A percentile compares a stretch with the other conserved stretches of the same genome.
phyloP scores from a whole-genome alignment of 2,888 invertebrate genomes.

The Leucophenga montana region DNA sequence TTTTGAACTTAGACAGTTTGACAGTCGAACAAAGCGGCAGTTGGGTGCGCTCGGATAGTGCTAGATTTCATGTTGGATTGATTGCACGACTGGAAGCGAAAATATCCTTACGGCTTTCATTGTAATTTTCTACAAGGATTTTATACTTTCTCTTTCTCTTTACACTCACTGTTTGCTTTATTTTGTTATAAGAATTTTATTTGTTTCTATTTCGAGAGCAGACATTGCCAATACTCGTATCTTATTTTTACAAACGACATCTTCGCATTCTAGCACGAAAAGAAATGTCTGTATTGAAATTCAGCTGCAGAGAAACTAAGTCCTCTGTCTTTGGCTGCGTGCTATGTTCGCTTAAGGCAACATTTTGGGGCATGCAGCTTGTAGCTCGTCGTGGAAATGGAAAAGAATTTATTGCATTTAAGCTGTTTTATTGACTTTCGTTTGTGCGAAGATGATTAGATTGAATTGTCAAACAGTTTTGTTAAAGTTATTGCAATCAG shows the following conservation, averaged over 20 bases:
- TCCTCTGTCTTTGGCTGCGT: slow-evolving; percentile 34
- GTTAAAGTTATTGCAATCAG: slow-evolving; percentile 17
- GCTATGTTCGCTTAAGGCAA: slow-evolving; percentile 25
- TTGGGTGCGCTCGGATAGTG: neutral
- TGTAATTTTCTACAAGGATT: neutral
- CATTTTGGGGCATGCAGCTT: neutral
- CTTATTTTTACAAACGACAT: neutral
- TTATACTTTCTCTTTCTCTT: slow-evolving; percentile 1
- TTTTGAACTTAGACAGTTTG: neutral
- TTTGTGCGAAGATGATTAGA: slow-evolving; percentile 9
- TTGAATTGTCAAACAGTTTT: slow-evolving; percentile 24
- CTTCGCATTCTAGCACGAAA: neutral
- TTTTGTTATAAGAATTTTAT: neutral
- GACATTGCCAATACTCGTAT: neutral
- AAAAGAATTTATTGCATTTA: slow-evolving; percentile 15
- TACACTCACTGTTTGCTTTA: slow-evolving; percentile 10
- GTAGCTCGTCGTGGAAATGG: neutral
- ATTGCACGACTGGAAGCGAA: slow-evolving; percentile 27
- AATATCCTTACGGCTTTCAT: slow-evolving; percentile 28
- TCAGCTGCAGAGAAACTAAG: slow-evolving; percentile 29
- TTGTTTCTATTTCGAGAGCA: slow-evolving; percentile 24
- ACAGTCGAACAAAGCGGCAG: too few species aligned
- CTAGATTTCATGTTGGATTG: slow-evolving; percentile 14
- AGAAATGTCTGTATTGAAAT: neutral
- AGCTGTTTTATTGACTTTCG: slow-evolving; percentile 14